Evolutionary conservation across 2,888 invertebrate species (phyloP).

Genomic region (Eristalinus aeneus): DNA sequence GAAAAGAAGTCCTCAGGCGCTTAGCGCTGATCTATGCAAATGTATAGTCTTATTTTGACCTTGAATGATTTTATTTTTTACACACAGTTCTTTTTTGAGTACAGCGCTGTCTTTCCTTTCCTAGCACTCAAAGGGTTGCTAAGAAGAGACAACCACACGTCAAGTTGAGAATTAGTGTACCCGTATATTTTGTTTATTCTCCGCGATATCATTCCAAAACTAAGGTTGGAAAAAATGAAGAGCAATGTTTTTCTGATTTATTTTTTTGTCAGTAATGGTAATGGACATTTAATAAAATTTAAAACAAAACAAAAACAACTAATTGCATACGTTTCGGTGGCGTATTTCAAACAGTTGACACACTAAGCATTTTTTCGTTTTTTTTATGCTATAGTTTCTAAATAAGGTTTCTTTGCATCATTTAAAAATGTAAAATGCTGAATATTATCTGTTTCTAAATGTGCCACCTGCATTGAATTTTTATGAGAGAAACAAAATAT

Average conservation of each 20-base stretch:
- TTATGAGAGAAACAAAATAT: conserved; percentile 25
- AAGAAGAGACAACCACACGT: not conserved
- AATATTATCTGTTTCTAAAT: conserved; percentile 31
- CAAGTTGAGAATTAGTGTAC: conserved; percentile 3
- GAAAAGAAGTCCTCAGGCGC: conserved; percentile 9
- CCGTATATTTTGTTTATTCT: conserved; percentile 32
- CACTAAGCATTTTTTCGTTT: not conserved
- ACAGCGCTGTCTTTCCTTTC: not conserved
- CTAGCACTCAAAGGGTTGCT: not conserved
- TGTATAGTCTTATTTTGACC: conserved; percentile 3
- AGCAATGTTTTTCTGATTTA: conserved; percentile 34
- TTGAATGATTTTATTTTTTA: conserved; percentile 15
- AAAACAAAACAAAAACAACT: conserved; percentile 2
- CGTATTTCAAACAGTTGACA: conserved; percentile 14
- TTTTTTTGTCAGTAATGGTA: conserved; percentile 34
- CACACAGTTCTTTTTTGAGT: conserved; percentile 17
- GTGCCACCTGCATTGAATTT: conserved; percentile 42
- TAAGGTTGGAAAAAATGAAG: conserved; percentile 39
- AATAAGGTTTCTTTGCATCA: not conserved
- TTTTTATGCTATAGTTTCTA: conserved; percentile 10
- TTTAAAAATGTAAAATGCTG: not conserved
- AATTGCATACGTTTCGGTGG: conserved; percentile 3
- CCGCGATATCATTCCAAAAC: conserved; percentile 61
- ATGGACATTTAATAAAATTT: conserved; percentile 46
- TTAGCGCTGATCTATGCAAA: conserved; percentile 32